These are phyloP conservation scores for Agrochola macilenta DNA, from an alignment of 2,888 invertebrate genomes.

Conservation along the genomic window DNA sequence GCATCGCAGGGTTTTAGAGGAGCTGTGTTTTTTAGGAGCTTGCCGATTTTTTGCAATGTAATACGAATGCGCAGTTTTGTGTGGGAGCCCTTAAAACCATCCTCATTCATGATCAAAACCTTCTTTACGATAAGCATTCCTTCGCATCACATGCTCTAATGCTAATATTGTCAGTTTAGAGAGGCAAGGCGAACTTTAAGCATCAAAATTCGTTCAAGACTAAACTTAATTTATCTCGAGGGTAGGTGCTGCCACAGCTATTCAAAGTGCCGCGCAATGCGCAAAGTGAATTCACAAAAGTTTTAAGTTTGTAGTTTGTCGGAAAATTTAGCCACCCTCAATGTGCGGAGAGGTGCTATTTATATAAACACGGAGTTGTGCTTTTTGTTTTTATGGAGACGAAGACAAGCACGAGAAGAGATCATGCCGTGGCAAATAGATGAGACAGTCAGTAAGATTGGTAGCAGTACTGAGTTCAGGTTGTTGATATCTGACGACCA, in stretches of 20 bases:
- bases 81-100: not conserved
- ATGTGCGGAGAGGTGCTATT: not conserved
- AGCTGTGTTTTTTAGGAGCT: too few species aligned
- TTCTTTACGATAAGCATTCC: not conserved
- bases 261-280: not conserved
- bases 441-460: not conserved
- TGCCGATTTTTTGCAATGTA: too few species aligned
- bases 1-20: too few species aligned
- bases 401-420: not conserved
- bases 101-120: not conserved
- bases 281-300: conserved; percentile 3
- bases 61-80: too few species aligned
- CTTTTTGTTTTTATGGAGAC: not conserved
- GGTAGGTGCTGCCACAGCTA: not conserved
- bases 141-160: not conserved
- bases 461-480: not conserved
- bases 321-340: not conserved
- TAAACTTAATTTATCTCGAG: not conserved
- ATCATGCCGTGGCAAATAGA: not conserved
- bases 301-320: not conserved
- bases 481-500: not conserved
- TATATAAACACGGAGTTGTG: not conserved
- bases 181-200: not conserved
- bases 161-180: not conserved
- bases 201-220: not conserved